Evolutionary conservation across 2,113 vertebrate genomes (phyloP), one percentile per base, ranked within the genome.

Genomic region (Saguinus midas): DNA sequence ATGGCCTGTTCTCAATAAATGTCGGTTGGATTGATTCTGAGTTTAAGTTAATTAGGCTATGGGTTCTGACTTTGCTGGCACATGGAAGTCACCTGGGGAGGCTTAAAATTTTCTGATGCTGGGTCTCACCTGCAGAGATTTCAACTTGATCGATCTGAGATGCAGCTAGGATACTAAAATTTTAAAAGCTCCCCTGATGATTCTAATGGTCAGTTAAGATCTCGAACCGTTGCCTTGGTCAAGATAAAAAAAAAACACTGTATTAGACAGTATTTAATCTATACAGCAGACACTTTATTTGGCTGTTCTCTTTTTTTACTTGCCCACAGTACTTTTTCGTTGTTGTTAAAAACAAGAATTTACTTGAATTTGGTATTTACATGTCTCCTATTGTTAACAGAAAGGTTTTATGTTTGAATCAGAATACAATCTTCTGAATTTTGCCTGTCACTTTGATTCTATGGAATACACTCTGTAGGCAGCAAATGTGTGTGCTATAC

Each of bases 401-500:
- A 95, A 95, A 57, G 11, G 5, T 61, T 88, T 50, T 68, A 45
- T 52, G 9, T 94, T 58, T 72, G 68, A 95, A 72, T 84, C 43
- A 81, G 52, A 84, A 64, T 50, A 48, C 20, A 32, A 84, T 64
- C 83, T 79, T 95, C 25, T 91, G 32, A 93, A 66, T 87, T 89
- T 94, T 94, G 48, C 48, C 23, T 45, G n/a, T 85, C 43, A 61
- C 0, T 21, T 96, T 70, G 57, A 80, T 50, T 96, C 78, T 93
- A 68, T 35, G 73, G 29, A 88, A 81, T 43, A 52, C 12, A 35
- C 72, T 94, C 50, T 87, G 55, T 52, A 95, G 94, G 91, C 32
- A 75, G 25, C 55, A 89, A 91, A 95, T 84, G 35, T 80, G 6
- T 95, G 25, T 86, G 86, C 79, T 94, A 40, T 90, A 61, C 17